A percentile compares a stretch with the other conserved stretches of the same genome.
Evolutionary conservation across 2,113 vertebrate genomes (phyloP).

Genomic region (Oncorhynchus mykiss): DNA sequence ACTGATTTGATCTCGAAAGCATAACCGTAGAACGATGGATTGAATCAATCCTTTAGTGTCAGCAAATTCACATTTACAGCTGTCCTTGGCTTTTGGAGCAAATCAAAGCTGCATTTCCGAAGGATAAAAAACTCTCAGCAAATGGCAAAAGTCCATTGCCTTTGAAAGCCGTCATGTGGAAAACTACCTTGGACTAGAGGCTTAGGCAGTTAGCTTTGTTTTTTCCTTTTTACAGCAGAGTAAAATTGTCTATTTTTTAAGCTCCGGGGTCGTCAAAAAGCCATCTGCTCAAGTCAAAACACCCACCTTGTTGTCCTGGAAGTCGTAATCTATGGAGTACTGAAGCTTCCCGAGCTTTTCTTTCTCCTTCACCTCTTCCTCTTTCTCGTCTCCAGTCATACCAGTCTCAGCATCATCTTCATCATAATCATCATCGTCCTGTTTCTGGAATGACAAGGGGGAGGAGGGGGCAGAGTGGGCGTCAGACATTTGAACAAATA

Average conservation of each 20-base stretch:
- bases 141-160: too few relatives aligned
- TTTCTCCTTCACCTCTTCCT: constrained; percentile 92
- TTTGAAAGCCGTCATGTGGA: too few relatives aligned
- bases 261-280: too few relatives aligned
- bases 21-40: not conserved
- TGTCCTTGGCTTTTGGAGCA: not conserved
- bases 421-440: constrained; percentile 85
- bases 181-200: too few relatives aligned
- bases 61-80: not conserved
- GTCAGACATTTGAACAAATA: constrained; percentile 7
- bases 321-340: constrained; percentile 95
- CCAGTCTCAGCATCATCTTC: constrained; percentile 87
- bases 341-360: constrained; percentile 97
- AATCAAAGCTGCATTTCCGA: not conserved
- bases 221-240: too few relatives aligned
- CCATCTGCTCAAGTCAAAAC: not conserved
- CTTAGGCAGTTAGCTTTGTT: too few relatives aligned
- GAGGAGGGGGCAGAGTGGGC: constrained; percentile 36
- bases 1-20: not conserved
- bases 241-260: too few relatives aligned
- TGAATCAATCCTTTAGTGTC: not conserved
- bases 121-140: too few relatives aligned
- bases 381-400: constrained; percentile 89
- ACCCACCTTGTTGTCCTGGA: constrained; percentile 90
- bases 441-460: constrained; percentile 71